Percentiles rank a stretch among this genome's conserved stretches.
Evolutionary conservation across 2,113 vertebrate species (phyloP).

Genomic region (Centropristis striata): DNA sequence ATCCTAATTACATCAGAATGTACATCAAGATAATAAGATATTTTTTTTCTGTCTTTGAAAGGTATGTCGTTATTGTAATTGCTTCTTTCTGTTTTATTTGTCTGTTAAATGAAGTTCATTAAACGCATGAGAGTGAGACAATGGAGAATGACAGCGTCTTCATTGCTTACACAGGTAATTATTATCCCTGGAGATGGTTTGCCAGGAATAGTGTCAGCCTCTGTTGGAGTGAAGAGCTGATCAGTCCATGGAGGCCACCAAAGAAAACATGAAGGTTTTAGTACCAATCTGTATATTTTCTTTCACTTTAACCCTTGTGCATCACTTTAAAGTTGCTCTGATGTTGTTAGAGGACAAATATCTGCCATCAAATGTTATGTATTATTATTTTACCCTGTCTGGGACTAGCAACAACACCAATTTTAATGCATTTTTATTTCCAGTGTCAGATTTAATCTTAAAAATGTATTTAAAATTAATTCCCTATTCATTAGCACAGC

Average conservation of each 20-base stretch:
- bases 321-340: no score
- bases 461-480: no score
- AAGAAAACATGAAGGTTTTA: background rate
- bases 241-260: background rate
- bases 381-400: no score
- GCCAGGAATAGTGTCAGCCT: constrained; percentile 33
- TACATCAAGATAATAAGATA: constrained; percentile 73
- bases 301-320: no score
- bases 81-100: constrained; percentile 74
- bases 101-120: constrained; percentile 76
- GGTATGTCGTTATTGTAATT: constrained; percentile 76
- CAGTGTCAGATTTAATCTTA: no score
- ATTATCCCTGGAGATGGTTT: constrained; percentile 39
- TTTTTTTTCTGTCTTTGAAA: constrained; percentile 63
- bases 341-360: no score
- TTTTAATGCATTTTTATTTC: no score
- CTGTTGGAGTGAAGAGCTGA: constrained; percentile 38
- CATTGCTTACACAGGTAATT: constrained; percentile 53
- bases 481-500: no score
- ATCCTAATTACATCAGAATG: constrained; percentile 81
- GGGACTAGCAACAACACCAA: no score
- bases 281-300: background rate
- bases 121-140: constrained; percentile 32
- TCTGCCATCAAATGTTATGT: no score
- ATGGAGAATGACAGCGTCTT: constrained; percentile 49